phyloP scores from a whole-genome alignment of 2,888 invertebrate genomes.

The Axea sp. region DNA sequence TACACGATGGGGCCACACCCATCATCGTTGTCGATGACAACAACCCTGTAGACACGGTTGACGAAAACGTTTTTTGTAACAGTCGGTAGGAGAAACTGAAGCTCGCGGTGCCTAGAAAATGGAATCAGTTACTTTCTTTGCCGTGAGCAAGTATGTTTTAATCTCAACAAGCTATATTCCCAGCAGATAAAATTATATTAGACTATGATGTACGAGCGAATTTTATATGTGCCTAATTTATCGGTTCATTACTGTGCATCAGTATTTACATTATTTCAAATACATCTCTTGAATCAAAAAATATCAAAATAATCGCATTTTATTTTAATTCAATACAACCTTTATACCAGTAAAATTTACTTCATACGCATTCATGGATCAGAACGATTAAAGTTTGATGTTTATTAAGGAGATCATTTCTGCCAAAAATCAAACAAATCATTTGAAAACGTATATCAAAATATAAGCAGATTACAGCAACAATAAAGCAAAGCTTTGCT shows the following conservation, averaged over 20 bases:
- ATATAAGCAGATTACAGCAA: too few relatives aligned
- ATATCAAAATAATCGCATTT: too few relatives aligned
- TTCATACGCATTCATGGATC: too few relatives aligned
- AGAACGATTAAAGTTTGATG: too few relatives aligned
- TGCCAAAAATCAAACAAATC: too few relatives aligned
- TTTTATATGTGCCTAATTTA: slow-evolving; percentile 39
- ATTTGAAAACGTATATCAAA: too few relatives aligned
- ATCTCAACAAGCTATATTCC: neutral
- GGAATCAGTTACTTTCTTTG: slow-evolving; percentile 70
- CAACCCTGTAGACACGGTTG: slow-evolving; percentile 70
- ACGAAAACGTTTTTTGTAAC: slow-evolving; percentile 75
- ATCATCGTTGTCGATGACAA: slow-evolving; percentile 81
- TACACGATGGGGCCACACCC: slow-evolving; percentile 81
- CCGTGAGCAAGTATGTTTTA: slow-evolving; percentile 69
- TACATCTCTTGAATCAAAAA: too few relatives aligned
- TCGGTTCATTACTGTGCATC: slow-evolving; percentile 8
- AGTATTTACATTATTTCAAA: too few relatives aligned
- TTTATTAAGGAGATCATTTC: too few relatives aligned
- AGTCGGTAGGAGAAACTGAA: slow-evolving; percentile 75
- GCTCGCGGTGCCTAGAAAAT: slow-evolving; percentile 73
- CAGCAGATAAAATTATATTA: neutral
- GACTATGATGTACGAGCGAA: slow-evolving; percentile 15
- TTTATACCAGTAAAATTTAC: too few relatives aligned
- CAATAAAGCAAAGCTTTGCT: too few relatives aligned
- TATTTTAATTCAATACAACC: too few relatives aligned